Conservation (phyloP, 2,797 vertebrate species). For the Rhabdophis nuchalis region DNA sequence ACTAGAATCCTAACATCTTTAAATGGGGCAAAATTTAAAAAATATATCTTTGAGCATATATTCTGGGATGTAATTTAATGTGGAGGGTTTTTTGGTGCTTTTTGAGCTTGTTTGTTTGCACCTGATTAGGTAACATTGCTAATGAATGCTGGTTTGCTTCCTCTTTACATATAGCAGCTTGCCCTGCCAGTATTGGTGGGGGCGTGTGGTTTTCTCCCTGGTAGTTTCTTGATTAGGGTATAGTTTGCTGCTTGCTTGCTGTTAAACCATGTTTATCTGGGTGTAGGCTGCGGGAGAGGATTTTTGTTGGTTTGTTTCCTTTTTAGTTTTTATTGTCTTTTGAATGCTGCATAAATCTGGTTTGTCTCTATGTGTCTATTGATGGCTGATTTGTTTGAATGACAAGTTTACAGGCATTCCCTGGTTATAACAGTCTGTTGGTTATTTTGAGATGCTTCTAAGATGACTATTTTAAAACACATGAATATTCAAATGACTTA, state of each 20-base stretch:
- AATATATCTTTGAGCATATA: neutral
- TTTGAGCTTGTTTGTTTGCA: neutral
- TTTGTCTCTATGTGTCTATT: neutral
- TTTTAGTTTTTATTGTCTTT: neutral
- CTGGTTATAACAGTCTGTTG: neutral
- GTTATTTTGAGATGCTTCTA: neutral
- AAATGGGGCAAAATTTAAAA: neutral
- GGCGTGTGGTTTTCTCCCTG: neutral
- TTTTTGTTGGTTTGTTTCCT: neutral
- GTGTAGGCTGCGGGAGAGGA: neutral
- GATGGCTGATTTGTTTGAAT: neutral
- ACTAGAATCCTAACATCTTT: neutral
- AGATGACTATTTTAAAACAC: neutral
- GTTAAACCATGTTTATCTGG: neutral
- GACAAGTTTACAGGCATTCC: neutral
- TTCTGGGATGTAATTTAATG: neutral
- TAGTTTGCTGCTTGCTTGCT: neutral
- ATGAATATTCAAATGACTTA: neutral
- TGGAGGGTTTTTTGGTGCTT: neutral
- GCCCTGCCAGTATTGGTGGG: neutral
- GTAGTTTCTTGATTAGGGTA: neutral
- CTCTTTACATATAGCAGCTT: neutral
- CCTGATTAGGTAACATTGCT: neutral
- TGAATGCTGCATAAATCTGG: neutral
- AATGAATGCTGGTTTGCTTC: neutral